Percentiles rank a stretch among this genome's conserved stretches.
Conservation (phyloP, 1,140 invertebrate genomes). For the Diplogasteroides magnus region DNA sequence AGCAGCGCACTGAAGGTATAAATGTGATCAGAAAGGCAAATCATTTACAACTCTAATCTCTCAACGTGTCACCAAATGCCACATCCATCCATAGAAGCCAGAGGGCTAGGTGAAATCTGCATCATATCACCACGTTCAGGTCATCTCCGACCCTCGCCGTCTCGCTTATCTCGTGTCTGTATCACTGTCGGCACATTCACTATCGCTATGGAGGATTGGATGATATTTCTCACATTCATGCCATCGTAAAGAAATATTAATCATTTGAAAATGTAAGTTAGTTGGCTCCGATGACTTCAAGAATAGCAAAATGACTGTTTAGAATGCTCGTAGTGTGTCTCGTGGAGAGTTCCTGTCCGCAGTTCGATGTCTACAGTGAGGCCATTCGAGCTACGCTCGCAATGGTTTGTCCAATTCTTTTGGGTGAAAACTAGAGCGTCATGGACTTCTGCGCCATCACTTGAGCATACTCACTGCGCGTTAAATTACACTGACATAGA, state of each 20-base stretch:
- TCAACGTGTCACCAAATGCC: too few species aligned
- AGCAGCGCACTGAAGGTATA: constrained; percentile 25
- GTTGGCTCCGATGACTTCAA: too few species aligned
- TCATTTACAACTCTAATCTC: too few species aligned
- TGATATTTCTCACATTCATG: neutral
- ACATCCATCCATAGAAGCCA: too few species aligned
- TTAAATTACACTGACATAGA: neutral
- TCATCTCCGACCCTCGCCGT: neutral
- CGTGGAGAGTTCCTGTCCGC: constrained; percentile 19
- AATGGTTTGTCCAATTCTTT: constrained; percentile 15
- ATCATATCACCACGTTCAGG: too few species aligned
- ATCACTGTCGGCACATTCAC: constrained; percentile 2
- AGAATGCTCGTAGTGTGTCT: constrained; percentile 31
- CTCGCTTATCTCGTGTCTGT: constrained; percentile 5
- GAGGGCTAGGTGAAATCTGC: too few species aligned
- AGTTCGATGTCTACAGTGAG: constrained; percentile 20
- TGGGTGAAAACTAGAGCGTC: neutral
- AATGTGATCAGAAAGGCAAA: constrained; percentile 22
- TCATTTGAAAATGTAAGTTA: too few species aligned
- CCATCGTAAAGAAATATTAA: too few species aligned
- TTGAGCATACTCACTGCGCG: too few species aligned
- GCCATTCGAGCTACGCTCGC: constrained; percentile 8
- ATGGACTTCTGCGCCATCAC: too few species aligned
- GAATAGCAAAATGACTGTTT: too few species aligned
- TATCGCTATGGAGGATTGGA: constrained; percentile 21